phyloP scores from a whole-genome alignment of 2,888 invertebrate genomes.

The Nematopogon swammerdamellus region DNA sequence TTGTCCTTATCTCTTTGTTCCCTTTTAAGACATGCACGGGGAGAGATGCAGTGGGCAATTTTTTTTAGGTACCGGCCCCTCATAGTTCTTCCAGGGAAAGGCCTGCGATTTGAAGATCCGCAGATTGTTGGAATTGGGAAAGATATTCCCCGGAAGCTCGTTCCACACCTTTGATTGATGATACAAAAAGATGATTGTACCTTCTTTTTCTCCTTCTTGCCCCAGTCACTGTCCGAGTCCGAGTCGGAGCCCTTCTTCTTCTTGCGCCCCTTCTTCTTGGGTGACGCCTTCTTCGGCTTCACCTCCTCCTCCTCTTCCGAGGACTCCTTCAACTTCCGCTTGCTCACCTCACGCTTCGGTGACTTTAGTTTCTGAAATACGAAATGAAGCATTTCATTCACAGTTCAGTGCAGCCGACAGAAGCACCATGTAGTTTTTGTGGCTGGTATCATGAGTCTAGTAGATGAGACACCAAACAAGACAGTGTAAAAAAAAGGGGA shows the following conservation, averaged over 20 bases:
- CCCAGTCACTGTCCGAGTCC: constrained; percentile 68
- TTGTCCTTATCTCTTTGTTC: no score
- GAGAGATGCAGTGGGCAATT: no score
- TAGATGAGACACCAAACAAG: no score
- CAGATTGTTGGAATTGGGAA: not conserved
- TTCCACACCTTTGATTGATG: no score
- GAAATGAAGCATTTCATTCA: no score
- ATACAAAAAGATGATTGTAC: constrained; percentile 11
- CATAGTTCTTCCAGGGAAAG: not conserved
- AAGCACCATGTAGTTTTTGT: no score
- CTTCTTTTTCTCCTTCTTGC: constrained; percentile 55
- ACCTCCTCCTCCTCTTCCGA: constrained; percentile 33
- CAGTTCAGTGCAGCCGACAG: no score
- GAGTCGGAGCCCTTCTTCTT: constrained; percentile 66
- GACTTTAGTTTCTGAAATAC: constrained; percentile 17
- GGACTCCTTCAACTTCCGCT: constrained; percentile 16
- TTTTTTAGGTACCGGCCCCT: no score
- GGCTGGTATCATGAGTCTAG: no score
- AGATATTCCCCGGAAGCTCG: no score
- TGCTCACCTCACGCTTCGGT: constrained; percentile 18
- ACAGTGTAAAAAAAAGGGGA: no score
- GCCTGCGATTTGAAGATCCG: not conserved
- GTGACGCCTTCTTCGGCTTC: constrained; percentile 49
- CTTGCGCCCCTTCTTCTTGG: constrained; percentile 34
- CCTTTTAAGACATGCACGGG: no score